Percentiles rank a stretch among this genome's conserved stretches.
These are phyloP conservation scores for Tolmerus cingulatus DNA, from an alignment of 2,888 invertebrate species.

Conservation along the genomic window DNA sequence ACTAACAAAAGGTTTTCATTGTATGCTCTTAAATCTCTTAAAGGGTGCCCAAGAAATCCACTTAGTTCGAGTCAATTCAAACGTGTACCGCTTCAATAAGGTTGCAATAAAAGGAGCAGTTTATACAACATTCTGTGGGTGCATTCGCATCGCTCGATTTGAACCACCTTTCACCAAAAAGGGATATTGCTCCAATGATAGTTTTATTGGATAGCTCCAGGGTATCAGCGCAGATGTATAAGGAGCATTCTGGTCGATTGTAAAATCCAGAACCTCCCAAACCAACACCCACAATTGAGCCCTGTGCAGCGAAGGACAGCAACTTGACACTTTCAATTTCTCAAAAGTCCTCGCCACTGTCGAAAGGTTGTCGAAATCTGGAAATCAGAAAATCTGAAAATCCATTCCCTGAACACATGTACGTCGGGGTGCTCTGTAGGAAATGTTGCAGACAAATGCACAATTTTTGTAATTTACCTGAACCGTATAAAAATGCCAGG, in stretches of 20 bases:
- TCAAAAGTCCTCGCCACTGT: not conserved
- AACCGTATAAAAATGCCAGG: slow-evolving; percentile 40
- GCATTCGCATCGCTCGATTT: not conserved
- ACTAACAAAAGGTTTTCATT: not conserved
- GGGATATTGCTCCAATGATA: not conserved
- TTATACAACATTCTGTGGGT: not conserved
- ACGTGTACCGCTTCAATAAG: not conserved
- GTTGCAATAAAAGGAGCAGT: not conserved
- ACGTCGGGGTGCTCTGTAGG: not conserved
- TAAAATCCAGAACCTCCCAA: not conserved
- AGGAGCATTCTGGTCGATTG: not conserved
- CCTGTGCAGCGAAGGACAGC: not conserved
- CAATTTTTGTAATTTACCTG: slow-evolving; percentile 25
- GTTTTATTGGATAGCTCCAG: not conserved
- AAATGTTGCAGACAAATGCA: slow-evolving; percentile 22
- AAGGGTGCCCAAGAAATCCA: not conserved
- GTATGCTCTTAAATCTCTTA: not conserved
- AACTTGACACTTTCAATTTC: not conserved
- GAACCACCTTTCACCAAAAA: not conserved
- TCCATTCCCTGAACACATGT: not conserved
- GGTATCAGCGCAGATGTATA: not conserved
- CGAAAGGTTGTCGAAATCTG: not conserved
- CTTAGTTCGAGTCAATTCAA: not conserved
- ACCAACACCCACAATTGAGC: not conserved
- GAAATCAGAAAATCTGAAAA: not conserved